phyloP scores from a whole-genome alignment of 2,797 vertebrate species.

The Pangasius djambal region DNA sequence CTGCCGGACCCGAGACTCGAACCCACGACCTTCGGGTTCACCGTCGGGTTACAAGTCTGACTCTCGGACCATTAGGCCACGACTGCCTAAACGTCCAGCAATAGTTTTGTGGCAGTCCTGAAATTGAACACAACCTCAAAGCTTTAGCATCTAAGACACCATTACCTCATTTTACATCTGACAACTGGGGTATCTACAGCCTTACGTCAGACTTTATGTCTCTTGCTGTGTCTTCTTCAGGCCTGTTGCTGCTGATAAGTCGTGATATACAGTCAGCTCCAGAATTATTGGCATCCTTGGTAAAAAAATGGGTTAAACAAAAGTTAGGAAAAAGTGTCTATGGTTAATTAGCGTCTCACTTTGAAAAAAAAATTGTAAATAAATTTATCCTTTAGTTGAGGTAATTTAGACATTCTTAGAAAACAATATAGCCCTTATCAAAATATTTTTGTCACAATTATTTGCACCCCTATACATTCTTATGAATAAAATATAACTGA shows the following conservation, averaged over 20 bases:
- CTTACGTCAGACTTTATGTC: neutral
- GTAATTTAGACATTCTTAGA: neutral
- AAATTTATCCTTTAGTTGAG: neutral
- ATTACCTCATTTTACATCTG: too few species aligned
- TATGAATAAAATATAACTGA: neutral
- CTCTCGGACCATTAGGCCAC: too few species aligned
- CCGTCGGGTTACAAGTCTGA: too few species aligned
- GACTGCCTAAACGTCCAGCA: neutral
- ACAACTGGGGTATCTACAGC: neutral
- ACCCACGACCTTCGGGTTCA: too few species aligned
- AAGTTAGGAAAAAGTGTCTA: neutral
- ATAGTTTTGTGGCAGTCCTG: neutral
- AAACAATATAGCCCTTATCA: neutral
- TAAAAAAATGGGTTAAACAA: neutral
- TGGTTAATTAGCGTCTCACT: neutral
- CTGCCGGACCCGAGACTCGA: too few species aligned
- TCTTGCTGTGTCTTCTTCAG: neutral
- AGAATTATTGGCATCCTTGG: neutral
- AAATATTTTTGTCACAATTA: neutral
- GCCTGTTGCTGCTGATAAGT: neutral
- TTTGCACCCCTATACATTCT: neutral
- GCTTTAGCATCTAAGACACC: neutral
- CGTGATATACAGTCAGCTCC: neutral
- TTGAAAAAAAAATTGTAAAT: neutral
- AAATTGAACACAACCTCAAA: neutral